phyloP scores from a whole-genome alignment of 2,113 vertebrate species.

The Holacanthus passer region DNA sequence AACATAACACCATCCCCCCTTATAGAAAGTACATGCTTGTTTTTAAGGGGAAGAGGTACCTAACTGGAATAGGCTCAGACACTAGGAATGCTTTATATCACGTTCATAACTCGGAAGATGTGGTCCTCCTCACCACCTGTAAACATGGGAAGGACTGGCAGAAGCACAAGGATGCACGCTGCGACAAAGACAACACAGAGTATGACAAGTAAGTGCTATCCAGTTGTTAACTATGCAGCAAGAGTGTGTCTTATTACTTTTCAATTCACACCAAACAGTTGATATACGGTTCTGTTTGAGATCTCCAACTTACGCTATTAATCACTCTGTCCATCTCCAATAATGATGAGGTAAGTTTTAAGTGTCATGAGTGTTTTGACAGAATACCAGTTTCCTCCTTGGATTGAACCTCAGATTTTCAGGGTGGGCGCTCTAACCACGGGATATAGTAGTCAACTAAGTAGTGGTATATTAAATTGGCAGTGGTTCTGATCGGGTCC shows the following conservation, averaged over 20 bases:
- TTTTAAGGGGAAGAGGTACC: slow-evolving; percentile 98
- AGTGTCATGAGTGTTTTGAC: not conserved
- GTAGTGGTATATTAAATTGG: not conserved
- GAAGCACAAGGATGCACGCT: slow-evolving; percentile 98
- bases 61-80: slow-evolving; percentile 99
- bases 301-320: not conserved
- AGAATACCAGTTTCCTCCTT: not conserved
- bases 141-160: slow-evolving; percentile 99
- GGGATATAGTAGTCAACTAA: not conserved
- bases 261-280: not conserved
- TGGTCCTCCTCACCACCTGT: slow-evolving; percentile 98
- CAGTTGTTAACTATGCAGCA: not conserved
- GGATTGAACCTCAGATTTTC: not conserved
- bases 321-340: not conserved
- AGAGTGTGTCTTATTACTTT: not conserved
- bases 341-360: not conserved
- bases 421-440: not conserved
- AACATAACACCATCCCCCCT: slow-evolving; percentile 96
- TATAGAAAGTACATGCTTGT: slow-evolving; percentile 99
- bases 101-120: slow-evolving; percentile 96
- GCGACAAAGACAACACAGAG: slow-evolving; percentile 95
- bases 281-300: not conserved
- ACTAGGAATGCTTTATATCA: slow-evolving; percentile 99
- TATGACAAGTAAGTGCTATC: slow-evolving; percentile 94
- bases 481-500: not conserved